A percentile compares a stretch with the other conserved stretches of the same genome.
Conservation (phyloP, 2,797 vertebrate species). For the Syncerus caffer region DNA sequence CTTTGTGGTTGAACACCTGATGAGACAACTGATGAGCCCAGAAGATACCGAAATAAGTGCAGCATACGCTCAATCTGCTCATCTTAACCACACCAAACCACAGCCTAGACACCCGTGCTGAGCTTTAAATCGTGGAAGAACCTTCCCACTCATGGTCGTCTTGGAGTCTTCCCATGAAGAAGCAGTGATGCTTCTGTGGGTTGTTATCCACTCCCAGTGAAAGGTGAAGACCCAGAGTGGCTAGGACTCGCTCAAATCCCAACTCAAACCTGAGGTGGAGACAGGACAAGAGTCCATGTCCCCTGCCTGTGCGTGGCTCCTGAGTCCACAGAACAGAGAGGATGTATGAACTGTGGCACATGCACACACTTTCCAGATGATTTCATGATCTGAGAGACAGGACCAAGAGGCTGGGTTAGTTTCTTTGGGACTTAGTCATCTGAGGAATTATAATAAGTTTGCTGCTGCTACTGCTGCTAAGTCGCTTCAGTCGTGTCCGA, state of each 20-base stretch:
- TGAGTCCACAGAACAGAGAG: fast-evolving
- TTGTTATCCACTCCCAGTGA: fast-evolving
- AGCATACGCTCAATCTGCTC: fast-evolving
- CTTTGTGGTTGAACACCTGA: background rate
- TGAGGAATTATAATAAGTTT: background rate
- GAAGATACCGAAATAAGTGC: background rate
- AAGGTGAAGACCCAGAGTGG: too few relatives aligned
- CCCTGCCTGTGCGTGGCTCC: fast-evolving
- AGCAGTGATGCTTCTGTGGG: fast-evolving
- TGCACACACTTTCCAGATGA: fast-evolving
- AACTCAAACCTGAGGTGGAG: background rate
- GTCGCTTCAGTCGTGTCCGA: too few relatives aligned
- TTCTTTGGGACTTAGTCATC: background rate
- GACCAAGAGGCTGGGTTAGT: fast-evolving
- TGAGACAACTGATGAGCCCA: background rate
- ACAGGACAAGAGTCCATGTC: fast-evolving
- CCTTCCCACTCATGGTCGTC: fast-evolving
- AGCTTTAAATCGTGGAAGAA: fast-evolving
- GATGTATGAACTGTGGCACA: fast-evolving
- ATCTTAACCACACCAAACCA: fast-evolving
- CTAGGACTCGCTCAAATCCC: fast-evolving
- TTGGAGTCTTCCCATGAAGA: fast-evolving
- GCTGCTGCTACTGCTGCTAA: too few relatives aligned
- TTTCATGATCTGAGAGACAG: fast-evolving
- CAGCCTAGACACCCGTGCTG: fast-evolving